phyloP scores from a whole-genome alignment of 2,888 invertebrate genomes.

The Nebria brevicollis region DNA sequence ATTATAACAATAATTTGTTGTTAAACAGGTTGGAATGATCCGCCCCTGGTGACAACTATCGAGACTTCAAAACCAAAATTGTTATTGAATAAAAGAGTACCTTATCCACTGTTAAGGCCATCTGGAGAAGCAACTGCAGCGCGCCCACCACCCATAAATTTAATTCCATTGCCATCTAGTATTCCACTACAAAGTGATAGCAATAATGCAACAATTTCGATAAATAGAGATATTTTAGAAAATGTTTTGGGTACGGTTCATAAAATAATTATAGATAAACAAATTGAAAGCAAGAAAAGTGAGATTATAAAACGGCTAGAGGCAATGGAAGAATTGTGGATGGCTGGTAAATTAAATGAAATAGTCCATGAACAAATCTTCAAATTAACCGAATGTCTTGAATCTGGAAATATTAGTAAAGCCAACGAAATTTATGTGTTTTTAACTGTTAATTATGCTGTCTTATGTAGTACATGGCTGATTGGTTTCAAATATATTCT shows the following conservation, averaged over 20 bases:
- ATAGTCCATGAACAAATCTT: constrained; percentile 10
- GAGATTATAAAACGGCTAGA: constrained; percentile 32
- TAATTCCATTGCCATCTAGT: constrained; percentile 22
- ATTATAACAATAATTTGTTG: not conserved
- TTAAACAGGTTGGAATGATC: constrained; percentile 29
- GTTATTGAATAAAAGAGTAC: constrained; percentile 35
- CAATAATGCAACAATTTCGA: not conserved
- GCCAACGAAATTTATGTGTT: constrained; percentile 29
- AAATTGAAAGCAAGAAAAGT: constrained; percentile 15
- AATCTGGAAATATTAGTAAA: constrained; percentile 19
- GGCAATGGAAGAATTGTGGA: constrained; percentile 28
- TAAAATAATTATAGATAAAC: constrained; percentile 51
- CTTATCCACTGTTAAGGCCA: constrained; percentile 15
- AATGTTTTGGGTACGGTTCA: constrained; percentile 50
- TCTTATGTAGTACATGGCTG: constrained; percentile 32
- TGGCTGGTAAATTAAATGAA: constrained; percentile 22
- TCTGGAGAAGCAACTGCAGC: not conserved
- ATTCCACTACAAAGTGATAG: constrained; percentile 10
- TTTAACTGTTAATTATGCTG: constrained; percentile 31
- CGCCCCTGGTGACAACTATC: constrained; percentile 22
- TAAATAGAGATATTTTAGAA: constrained; percentile 11
- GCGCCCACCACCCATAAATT: constrained; percentile 3
- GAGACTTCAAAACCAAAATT: constrained; percentile 25
- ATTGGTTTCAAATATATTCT: constrained; percentile 36
- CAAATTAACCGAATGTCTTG: constrained; percentile 13